A percentile compares a stretch with the other conserved stretches of the same genome.
phyloP scores from a whole-genome alignment of 2,888 invertebrate species.

The Brachypalpus laphriformis region DNA sequence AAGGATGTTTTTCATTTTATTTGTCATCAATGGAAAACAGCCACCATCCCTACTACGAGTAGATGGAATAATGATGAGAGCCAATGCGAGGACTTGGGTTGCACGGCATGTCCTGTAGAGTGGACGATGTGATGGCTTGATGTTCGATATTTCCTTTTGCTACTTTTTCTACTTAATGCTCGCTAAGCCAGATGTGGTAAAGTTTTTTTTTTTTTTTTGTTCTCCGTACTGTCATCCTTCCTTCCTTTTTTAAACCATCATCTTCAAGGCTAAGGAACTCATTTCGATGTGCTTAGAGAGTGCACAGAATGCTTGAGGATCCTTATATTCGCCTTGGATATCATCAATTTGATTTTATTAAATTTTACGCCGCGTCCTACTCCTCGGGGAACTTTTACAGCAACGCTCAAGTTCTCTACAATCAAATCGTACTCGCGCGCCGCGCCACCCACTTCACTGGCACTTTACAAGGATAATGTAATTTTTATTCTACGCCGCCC shows the following conservation, averaged over 20 bases:
- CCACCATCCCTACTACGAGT: slow-evolving; percentile 6
- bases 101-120: slow-evolving; percentile 22
- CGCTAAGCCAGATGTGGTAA: slow-evolving; percentile 57
- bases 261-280: slow-evolving; percentile 35
- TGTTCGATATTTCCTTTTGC: slow-evolving; percentile 45
- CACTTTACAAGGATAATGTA: slow-evolving; percentile 57
- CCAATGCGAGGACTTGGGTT: slow-evolving; percentile 48
- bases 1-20: slow-evolving; percentile 57
- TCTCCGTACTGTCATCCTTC: slow-evolving; percentile 2
- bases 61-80: slow-evolving; percentile 68
- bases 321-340: slow-evolving; percentile 30
- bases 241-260: background rate
- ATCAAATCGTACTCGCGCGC: slow-evolving; percentile 30
- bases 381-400: background rate
- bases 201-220: slow-evolving; percentile 19
- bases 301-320: slow-evolving; percentile 36
- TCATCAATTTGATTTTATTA: slow-evolving; percentile 72
- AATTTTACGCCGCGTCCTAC: slow-evolving; percentile 31
- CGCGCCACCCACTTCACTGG: background rate
- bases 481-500: slow-evolving; percentile 51
- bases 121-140: slow-evolving; percentile 18
- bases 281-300: slow-evolving; percentile 39
- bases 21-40: slow-evolving; percentile 55
- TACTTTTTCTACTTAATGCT: slow-evolving; percentile 27
- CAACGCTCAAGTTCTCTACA: background rate